Base-by-base conservation (phyloP, 2,888 invertebrate genomes). In the Pristionchus fissidentatus region DNA sequence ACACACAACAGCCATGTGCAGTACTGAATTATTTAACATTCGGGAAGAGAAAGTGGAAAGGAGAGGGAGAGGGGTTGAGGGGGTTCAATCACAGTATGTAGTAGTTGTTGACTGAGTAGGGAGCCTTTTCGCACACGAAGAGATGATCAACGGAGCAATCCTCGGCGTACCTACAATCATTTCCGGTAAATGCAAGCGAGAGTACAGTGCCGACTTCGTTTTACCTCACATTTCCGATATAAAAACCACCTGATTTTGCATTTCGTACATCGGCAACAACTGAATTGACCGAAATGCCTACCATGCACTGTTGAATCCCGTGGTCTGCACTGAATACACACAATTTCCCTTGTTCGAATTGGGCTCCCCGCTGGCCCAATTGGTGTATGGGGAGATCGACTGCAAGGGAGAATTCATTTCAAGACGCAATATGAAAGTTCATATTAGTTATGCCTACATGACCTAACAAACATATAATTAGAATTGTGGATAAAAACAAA, bases 231-330 rank as follows among this genome's bases (percentile, higher is more conserved):
- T n/a, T n/a, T n/a, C n/a, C n/a, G n/a, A n/a, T n/a, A n/a, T n/a
- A n/a, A n/a, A n/a, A n/a, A n/a, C n/a, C n/a, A n/a, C n/a, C n/a
- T n/a, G n/a, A n/a, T n/a, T n/a, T n/a, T n/a, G n/a, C n/a, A n/a
- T n/a, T n/a, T n/a, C n/a, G n/a, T n/a, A n/a, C n/a, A n/a, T n/a
- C n/a, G n/a, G n/a, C n/a, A n/a, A n/a, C n/a, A n/a, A n/a, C n/a
- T n/a, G n/a, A n/a, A n/a, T n/a, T n/a, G n/a, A n/a, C n/a, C n/a
- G n/a, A n/a, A n/a, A n/a, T n/a, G n/a, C n/a, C n/a, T 57, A 66
- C 66, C 66, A 66, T 15, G 66, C 66, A 66, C 66, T 66, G 66
- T 66, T 66, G 66, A 66, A 66, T 66, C 66, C 66, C 19, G 66
- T 66, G 29, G 66, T 66, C 38, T 66, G 66, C 19, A 66, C 29